Evolutionary conservation across 2,797 vertebrate genomes (phyloP), one percentile per base, ranked within the genome.

Genomic region (Cynopterus sphinx): DNA sequence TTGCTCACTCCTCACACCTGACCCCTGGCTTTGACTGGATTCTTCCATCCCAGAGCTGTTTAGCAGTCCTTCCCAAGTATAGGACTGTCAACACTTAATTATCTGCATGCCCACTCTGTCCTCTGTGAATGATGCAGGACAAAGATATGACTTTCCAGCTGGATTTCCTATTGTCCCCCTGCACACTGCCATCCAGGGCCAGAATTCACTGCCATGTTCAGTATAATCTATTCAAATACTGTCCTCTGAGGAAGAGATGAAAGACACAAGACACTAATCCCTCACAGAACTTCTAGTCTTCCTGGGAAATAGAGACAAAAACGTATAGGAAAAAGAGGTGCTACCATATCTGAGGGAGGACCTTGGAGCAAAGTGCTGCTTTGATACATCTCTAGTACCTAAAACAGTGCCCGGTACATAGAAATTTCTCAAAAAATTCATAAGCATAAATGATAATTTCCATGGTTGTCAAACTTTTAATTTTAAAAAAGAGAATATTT

Each of bases 401-500:
- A 57, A 36, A 86, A 51, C 11, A 68, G 46, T 63, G 21, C 57
- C 68, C 84, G 53, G 36, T 73, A 41, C 21, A 39, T 17, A 90
- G 74, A 94, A 74, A 24, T 70, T 94, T 41, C 19, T 91, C 57
- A 53, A 74, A 7, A 65, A 74, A 95, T 65, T 65, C 73, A 22
- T 71, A n/a, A 46, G 65, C 75, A 67, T 65, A 73, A 41, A n/a
- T 59, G 19, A 36, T 73, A 71, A 63, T 41, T 19, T 63, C 22
- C 31, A 26, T 33, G 33, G 3, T 71, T 96, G 88, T 88, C 46
- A 82, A 87, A 51, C 22, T 41, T 63, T 57, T 88, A 61, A 65
- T 71, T 83, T 87, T 79, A 95, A 75, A 74, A n/a, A 84, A 31
- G 6, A 24, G 24, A 70, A 84, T 92, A 46, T 31, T 95, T 87